Evolutionary conservation across 2,797 vertebrate genomes (phyloP).

Genomic region (Xenentodon cancila): DNA sequence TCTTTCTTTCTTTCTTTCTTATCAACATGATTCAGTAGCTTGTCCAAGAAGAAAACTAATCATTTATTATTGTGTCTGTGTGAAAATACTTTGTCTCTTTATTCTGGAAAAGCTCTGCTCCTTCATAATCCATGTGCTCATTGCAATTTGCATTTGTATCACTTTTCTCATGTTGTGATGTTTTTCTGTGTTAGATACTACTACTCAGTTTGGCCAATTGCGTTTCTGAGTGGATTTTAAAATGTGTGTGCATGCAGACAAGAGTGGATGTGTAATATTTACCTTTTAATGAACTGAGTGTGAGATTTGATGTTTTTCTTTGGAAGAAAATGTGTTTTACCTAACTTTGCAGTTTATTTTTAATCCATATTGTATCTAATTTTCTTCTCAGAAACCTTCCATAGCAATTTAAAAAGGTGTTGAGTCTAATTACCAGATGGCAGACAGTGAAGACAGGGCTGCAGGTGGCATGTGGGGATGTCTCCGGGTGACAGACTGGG

Average conservation of each 20-base stretch:
- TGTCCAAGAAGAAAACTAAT: conserved; percentile 7
- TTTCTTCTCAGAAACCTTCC: conserved; percentile 12
- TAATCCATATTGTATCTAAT: not conserved
- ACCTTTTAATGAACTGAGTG: conserved; percentile 6
- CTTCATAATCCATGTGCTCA: conserved; percentile 3
- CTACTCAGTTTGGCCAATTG: conserved; percentile 8
- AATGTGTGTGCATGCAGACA: conserved; percentile 8
- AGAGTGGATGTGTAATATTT: not conserved
- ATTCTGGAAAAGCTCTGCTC: conserved; percentile 4
- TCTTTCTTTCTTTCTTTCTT: no score
- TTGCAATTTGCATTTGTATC: conserved; percentile 13
- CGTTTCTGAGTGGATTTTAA: conserved; percentile 22
- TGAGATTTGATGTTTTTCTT: conserved; percentile 6
- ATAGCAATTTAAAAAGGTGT: not conserved
- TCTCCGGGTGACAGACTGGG: conserved; percentile 33
- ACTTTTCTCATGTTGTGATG: conserved; percentile 6
- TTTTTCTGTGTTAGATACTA: not conserved
- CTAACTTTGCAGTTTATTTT: not conserved
- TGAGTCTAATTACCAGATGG: conserved; percentile 11
- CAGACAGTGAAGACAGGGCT: conserved; percentile 18
- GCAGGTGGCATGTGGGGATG: conserved; percentile 21
- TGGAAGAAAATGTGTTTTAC: not conserved
- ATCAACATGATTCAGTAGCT: not conserved
- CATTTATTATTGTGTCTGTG: conserved; percentile 5
- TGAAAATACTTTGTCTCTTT: conserved; percentile 13